phyloP scores from a whole-genome alignment of 2,113 vertebrate species.

The Sceloporus tristichus region DNA sequence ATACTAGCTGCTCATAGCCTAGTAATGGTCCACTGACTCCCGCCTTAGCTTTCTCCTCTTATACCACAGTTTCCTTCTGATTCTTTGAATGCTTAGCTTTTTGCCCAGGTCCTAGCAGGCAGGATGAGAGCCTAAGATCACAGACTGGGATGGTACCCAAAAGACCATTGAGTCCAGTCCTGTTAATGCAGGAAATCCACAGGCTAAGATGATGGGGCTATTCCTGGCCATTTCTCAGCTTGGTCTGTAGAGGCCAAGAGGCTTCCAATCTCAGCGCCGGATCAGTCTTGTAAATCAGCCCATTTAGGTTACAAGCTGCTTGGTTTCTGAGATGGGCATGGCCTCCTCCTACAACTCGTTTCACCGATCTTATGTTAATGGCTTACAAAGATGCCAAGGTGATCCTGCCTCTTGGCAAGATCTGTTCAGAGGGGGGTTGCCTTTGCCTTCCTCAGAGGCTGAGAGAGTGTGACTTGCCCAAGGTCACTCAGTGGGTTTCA shows the following conservation, averaged over 20 bases:
- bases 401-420: neutral
- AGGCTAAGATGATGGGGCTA: neutral
- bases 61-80: neutral
- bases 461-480: neutral
- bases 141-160: too few species aligned
- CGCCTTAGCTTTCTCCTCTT: neutral
- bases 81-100: too few species aligned
- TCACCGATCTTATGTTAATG: too few species aligned
- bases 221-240: neutral
- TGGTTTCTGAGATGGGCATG: too few species aligned
- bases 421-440: neutral
- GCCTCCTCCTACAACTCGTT: too few species aligned
- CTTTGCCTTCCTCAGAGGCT: too few species aligned
- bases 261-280: too few species aligned
- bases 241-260: too few species aligned
- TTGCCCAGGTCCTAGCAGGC: neutral
- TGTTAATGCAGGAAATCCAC: neutral
- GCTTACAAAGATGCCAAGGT: too few species aligned
- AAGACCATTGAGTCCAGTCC: neutral
- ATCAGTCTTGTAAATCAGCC: neutral
- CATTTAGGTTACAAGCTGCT: neutral
- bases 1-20: neutral
- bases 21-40: too few species aligned
- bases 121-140: too few species aligned
- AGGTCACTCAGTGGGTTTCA: neutral